Evolutionary conservation across 2,888 invertebrate genomes (phyloP).

Genomic region (Penaeus monodon): DNA sequence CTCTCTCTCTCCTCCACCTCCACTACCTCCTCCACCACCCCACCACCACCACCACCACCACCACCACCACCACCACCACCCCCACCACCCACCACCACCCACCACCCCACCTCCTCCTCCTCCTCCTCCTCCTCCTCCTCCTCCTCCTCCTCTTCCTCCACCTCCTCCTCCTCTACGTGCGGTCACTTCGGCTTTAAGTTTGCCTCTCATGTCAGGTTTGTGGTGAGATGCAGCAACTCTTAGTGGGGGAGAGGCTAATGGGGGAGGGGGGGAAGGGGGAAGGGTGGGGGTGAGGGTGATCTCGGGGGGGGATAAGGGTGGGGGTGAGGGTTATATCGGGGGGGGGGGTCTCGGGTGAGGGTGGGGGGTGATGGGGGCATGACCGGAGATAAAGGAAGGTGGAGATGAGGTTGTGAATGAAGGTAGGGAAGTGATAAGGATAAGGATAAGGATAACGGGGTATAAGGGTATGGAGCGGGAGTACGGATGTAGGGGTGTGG

Average conservation of each 20-base stretch:
- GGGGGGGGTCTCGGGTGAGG: no score
- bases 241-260: not conserved
- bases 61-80: no score
- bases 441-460: not conserved
- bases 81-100: no score
- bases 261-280: not conserved
- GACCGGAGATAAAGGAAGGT: not conserved
- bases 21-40: no score
- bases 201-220: no score
- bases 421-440: not conserved
- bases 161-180: not conserved
- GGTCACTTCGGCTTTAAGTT: not conserved
- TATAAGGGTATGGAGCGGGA: not conserved
- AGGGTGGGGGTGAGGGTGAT: no score
- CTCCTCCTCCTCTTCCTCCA: not conserved
- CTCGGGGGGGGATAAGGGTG: no score
- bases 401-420: not conserved
- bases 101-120: no score
- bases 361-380: no score
- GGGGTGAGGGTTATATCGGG: no score
- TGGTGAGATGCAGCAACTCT: no score
- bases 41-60: no score
- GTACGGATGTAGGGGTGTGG: not conserved
- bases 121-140: not conserved
- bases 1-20: not conserved